A percentile compares a stretch with the other conserved stretches of the same genome.
Evolutionary conservation across 2,797 vertebrate species (phyloP).

Genomic region (Euthynnus affinis): DNA sequence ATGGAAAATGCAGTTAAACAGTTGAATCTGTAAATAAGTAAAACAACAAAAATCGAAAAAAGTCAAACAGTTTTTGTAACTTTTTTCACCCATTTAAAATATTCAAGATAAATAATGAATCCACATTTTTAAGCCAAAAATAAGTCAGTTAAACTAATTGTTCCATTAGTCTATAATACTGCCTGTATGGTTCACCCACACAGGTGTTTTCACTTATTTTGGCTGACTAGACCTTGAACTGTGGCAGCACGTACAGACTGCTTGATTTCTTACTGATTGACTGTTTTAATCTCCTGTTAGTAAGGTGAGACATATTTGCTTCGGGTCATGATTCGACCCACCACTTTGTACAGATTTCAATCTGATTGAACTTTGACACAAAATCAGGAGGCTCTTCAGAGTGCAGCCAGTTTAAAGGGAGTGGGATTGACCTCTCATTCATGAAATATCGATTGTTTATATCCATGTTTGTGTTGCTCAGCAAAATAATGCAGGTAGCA

Average conservation of each 20-base stretch:
- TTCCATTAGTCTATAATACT: neutral
- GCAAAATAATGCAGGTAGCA: neutral
- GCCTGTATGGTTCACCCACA: neutral
- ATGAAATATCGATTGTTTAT: slow-evolving; percentile 2
- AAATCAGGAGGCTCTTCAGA: neutral
- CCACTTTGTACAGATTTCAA: too few relatives aligned
- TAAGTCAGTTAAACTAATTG: neutral
- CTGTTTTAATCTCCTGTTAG: neutral
- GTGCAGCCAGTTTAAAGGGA: neutral
- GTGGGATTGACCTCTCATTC: neutral
- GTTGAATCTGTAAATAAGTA: neutral
- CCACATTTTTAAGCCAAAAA: neutral
- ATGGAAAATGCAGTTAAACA: neutral
- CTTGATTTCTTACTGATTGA: too few relatives aligned
- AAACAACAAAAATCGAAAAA: too few relatives aligned
- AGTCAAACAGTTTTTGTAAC: too few relatives aligned
- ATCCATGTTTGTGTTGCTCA: neutral
- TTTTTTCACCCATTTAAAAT: too few relatives aligned
- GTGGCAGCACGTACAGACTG: neutral
- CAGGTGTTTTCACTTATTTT: neutral
- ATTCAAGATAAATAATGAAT: neutral
- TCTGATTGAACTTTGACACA: neutral
- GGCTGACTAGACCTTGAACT: neutral
- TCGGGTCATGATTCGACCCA: neutral
- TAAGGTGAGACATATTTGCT: too few relatives aligned